These are phyloP conservation scores for Rambutsinella grinnellia DNA, from an alignment of 2,888 invertebrate genomes.

Conservation along the genomic window DNA sequence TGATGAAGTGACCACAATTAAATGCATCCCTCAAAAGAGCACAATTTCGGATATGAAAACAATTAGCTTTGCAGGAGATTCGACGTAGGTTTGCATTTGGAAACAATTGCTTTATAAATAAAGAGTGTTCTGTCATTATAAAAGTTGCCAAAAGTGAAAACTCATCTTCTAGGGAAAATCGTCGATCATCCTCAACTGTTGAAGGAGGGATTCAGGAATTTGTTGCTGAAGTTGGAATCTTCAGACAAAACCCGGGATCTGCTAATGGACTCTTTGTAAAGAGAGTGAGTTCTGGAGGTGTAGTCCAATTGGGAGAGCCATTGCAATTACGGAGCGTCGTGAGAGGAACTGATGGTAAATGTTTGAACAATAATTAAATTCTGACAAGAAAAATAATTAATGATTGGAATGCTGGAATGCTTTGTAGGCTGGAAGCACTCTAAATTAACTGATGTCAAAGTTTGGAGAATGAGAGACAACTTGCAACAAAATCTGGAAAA, in stretches of 20 bases:
- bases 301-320: conserved; percentile 64
- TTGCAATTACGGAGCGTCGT: conserved; percentile 65
- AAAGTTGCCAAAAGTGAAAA: conserved; percentile 5
- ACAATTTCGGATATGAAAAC: conserved; percentile 61
- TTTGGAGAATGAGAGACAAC: conserved; percentile 64
- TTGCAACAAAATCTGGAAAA: conserved; percentile 46
- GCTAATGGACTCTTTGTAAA: conserved; percentile 62
- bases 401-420: neutral
- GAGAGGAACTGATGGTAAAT: conserved; percentile 64
- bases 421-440: conserved; percentile 62
- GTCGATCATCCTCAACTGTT: conserved; percentile 63
- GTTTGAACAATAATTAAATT: conserved; percentile 1
- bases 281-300: conserved; percentile 64
- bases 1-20: conserved; percentile 66
- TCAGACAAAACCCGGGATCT: conserved; percentile 63
- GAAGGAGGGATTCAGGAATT: conserved; percentile 65
- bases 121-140: conserved; percentile 1
- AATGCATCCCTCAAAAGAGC: conserved; percentile 63
- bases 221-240: conserved; percentile 65
- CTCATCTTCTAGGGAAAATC: conserved; percentile 45
- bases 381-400: conserved; percentile 14
- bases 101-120: too few relatives aligned
- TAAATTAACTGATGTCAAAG: conserved; percentile 63
- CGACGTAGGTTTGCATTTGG: too few relatives aligned
- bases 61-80: conserved; percentile 64